Evolutionary conservation across 2,113 vertebrate species (phyloP), one percentile per base, ranked within the genome.

Genomic region (Trogon surrucura): DNA sequence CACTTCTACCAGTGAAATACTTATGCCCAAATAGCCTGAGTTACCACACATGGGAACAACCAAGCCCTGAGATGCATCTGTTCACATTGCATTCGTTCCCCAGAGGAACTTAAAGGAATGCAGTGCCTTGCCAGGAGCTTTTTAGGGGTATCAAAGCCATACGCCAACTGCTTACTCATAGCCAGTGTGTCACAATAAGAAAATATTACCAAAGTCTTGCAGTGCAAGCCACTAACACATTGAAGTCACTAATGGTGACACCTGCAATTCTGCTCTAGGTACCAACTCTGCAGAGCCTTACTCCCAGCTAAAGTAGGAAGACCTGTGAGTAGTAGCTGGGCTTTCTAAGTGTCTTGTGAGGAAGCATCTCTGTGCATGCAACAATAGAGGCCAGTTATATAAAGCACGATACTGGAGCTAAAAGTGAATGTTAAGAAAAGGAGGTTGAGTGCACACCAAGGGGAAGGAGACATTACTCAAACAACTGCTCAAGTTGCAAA

Each of bases 351-450:
- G 61, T 80, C 71, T 38, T 47, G 50, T 47, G 36, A 57, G 41
- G 48, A 89, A 23, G 7, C 0, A 1, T 61, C 27, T 48, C 50
- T 1, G 0, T 13, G 26, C 29, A 9, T 9, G 7, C 8, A 38
- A 53, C 29, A 77, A 58, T 2, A 34, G 27, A 80, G 36, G 47
- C 25, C 56, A 70, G 16, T 27, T 47, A 29, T 0, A 22, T 0
- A 2, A 93, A 41, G 17, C 21, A 22, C 11, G 16, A 67, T 15
- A 30, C 10, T 21, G 56, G 11, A 7, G 60, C 38, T 78, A 54
- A 27, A 80, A 78, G 26, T 16, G n/a, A 86, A 32, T 7, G 7
- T 2, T 30, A 48, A 86, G 51, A 20, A 58, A 47, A 82, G 53
- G 47, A 54, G 18, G 11, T 13, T 66, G 36, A 62, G 36, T 26